Base-by-base conservation (phyloP, 2,888 invertebrate species). In the Drosophila nigricruria region DNA sequence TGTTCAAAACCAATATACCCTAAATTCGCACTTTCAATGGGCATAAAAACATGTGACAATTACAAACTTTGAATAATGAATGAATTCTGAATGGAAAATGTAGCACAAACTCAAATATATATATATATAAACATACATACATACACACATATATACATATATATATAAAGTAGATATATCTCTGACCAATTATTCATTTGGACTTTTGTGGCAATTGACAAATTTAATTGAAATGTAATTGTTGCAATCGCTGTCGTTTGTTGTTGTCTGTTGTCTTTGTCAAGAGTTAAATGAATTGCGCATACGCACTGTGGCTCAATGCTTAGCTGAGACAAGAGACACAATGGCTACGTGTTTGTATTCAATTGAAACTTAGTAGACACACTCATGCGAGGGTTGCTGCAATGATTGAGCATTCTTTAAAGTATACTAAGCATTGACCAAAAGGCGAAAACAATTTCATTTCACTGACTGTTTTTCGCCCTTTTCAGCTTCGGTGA, bases 61-160 rank as follows among this genome's bases (percentile, higher is more conserved):
- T 79, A 65, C 62, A 62, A 69, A 68, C 70, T 79, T 71, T 87
- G 77, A 79, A 81, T 89, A 87, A 89, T 87, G 81, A 87, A 86
- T 86, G 84, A 64, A 53, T 60, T 71, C 69, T 62, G 62, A 60
- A 66, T 70, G 56, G 54, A 61, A 60, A 49, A 32, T 49, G 49
- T 32, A 14, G 49, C 49, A 32, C 30, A 49, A 30, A 14, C 63
- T 25, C n/a, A 30, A 30, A 27, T 10, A 47, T 10, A 45, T 27
- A n/a, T 9, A 25, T 9, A 45, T 25, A 45, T 16, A 25, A 0
- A 8, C n/a, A 40, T 42, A 36, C 10, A 18, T 9, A 14, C 10
- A 69, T 20, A 10, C 10, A 47, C 14, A 20, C 2, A 23, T 14
- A 36, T 30, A 14, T 9, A 8, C 16, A 9, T 14, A 16, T n/a